phyloP scores from a whole-genome alignment of 2,888 invertebrate genomes.

The Pseudeuparius sepicola region DNA sequence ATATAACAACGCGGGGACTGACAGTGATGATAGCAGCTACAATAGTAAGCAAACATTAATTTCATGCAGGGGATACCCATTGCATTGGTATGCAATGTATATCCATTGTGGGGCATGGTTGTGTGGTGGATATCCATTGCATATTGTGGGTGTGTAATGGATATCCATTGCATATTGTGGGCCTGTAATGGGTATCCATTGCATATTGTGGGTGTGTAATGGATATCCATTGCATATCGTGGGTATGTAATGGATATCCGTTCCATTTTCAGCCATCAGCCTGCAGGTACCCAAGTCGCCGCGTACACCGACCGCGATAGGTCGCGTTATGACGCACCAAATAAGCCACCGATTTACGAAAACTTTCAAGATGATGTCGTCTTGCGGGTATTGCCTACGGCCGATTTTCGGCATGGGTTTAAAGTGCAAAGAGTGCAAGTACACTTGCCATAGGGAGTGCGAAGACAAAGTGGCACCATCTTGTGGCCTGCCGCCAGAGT shows the following conservation, averaged over 20 bases:
- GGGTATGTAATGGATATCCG: too few species aligned
- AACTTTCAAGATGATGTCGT: constrained; percentile 79
- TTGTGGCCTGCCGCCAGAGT: constrained; percentile 81
- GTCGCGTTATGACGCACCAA: constrained; percentile 72
- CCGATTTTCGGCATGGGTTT: constrained; percentile 60
- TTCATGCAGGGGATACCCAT: too few species aligned
- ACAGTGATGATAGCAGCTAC: constrained; percentile 44
- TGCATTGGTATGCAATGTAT: too few species aligned
- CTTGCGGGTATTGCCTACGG: constrained; percentile 76
- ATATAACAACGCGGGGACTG: constrained; percentile 38
- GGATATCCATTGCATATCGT: too few species aligned
- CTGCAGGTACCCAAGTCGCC: constrained; percentile 52
- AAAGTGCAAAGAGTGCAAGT: constrained; percentile 93
- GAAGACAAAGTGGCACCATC: constrained; percentile 86
- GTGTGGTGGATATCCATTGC: too few species aligned
- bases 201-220: too few species aligned
- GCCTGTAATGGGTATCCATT: too few species aligned
- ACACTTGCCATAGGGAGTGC: constrained; percentile 80
- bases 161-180: too few species aligned
- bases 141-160: too few species aligned
- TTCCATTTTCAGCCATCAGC: constrained; percentile 38
- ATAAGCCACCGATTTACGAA: constrained; percentile 86
- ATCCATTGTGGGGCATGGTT: too few species aligned
- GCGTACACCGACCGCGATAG: constrained; percentile 41
- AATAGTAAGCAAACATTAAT: constrained; percentile 34